Evolutionary conservation across 1,140 invertebrate species (phyloP).

Genomic region (Drosophila persimilis): DNA sequence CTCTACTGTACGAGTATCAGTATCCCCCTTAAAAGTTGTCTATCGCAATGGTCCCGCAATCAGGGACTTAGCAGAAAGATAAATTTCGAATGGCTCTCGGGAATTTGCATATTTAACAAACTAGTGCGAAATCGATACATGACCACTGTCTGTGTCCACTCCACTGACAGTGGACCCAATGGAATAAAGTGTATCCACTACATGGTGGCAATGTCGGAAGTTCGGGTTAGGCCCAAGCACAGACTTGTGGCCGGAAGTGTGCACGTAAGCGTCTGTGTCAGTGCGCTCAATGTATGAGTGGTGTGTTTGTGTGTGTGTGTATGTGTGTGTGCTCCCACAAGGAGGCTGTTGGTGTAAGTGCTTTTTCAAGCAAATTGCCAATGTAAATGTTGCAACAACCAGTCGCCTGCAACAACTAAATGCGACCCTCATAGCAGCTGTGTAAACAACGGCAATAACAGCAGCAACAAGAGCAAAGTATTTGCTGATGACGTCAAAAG

Average conservation of each 20-base stretch:
- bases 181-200: slow-evolving; percentile 19
- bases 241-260: slow-evolving; percentile 66
- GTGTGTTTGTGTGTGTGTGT: neutral
- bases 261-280: slow-evolving; percentile 34
- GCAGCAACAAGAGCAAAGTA: slow-evolving; percentile 34
- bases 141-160: neutral
- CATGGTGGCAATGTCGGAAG: slow-evolving; percentile 45
- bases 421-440: slow-evolving; percentile 67
- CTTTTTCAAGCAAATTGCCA: slow-evolving; percentile 74
- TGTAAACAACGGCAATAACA: slow-evolving; percentile 67
- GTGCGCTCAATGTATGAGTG: neutral
- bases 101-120: too few relatives aligned
- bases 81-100: too few relatives aligned
- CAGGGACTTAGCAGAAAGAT: too few relatives aligned
- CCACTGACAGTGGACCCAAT: too few relatives aligned
- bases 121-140: slow-evolving; percentile 8
- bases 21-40: too few relatives aligned
- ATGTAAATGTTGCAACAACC: slow-evolving; percentile 74
- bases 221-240: slow-evolving; percentile 50
- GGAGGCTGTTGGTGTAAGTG: slow-evolving; percentile 47
- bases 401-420: slow-evolving; percentile 60
- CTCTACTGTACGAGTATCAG: too few relatives aligned
- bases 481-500: slow-evolving; percentile 70
- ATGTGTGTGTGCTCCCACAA: slow-evolving; percentile 1
- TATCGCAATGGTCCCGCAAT: too few relatives aligned